Base-by-base conservation (phyloP, 1,140 invertebrate species). In the Caenorhabditis tropicalis region DNA sequence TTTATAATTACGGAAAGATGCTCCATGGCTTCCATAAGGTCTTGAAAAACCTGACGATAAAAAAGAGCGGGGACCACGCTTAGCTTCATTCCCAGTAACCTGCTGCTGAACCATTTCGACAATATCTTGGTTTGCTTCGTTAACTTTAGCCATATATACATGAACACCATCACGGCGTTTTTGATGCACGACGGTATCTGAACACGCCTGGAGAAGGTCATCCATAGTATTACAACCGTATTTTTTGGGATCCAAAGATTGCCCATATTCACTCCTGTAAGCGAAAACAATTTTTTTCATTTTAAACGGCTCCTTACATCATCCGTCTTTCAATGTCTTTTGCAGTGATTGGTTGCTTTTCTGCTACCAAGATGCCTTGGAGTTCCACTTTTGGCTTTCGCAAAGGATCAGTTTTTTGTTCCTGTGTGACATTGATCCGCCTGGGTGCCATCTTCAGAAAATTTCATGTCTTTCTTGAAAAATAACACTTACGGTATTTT, bases 51-150 rank as follows among this genome's bases (percentile, higher is more conserved):
- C 36, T 39, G n/a, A 24, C 10, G 12, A 15, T 19, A 65, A 36
- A 65, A 65, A 65, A 6, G 58, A 65, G 5, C 31, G 29, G 9
- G 58, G 21, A 21, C 7, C 15, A 4, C 58, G 29, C 19, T 36
- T 74, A 9, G 33, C 19, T 10, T 31, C 36, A 6, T 43, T 19
- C 10, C 65, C 29, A 12, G 12, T 74, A 2, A 5, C 3, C 36
- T 65, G 58, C 16, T 39, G 58, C 21, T 74, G 65, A 1, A 74
- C 65, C 65, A 74, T 74, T 43, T 74, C 65, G 36, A 43, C n/a
- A 10, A 74, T 74, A 15, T 74, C 65, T 24, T 74, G 65, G 5
- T 39, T 74, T 1, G 65, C 65, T 43, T 74, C 65, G 15, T 2
- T 74, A 31, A 46, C 36, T 74, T n/a, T 74, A 4, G 65, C 36